A percentile compares a stretch with the other conserved stretches of the same genome.
Conservation (phyloP, 2,888 invertebrate species). For the Cheilosia scutellata region DNA sequence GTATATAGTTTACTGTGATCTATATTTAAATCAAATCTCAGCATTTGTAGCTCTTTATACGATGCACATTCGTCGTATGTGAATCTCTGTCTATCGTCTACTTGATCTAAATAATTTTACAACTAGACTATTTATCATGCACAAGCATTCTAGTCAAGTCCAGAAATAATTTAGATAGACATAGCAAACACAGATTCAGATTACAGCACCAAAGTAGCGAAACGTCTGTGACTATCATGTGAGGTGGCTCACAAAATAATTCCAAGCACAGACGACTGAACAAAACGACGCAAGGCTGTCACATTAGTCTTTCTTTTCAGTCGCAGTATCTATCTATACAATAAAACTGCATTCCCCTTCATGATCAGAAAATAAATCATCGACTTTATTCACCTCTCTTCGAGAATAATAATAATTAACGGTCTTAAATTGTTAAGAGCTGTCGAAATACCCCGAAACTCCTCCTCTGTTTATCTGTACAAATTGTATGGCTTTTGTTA, state of each 20-base stretch:
- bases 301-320: slow-evolving; percentile 2
- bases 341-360: not conserved
- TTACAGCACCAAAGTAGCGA: slow-evolving; percentile 1
- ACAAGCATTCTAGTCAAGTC: not conserved
- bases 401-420: not conserved
- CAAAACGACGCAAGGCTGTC: not conserved
- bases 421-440: not conserved
- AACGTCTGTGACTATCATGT: too few species aligned
- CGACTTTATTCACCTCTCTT: slow-evolving; percentile 8
- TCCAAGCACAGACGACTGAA: not conserved
- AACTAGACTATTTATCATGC: not conserved
- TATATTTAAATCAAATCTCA: too few species aligned
- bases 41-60: too few species aligned
- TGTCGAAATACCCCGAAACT: not conserved
- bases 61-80: not conserved
- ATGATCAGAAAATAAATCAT: slow-evolving; percentile 3
- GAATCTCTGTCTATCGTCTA: slow-evolving; percentile 15
- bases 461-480: not conserved
- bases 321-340: slow-evolving; percentile 1
- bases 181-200: slow-evolving; percentile 13
- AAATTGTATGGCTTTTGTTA: slow-evolving; percentile 1
- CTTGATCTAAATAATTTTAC: slow-evolving; percentile 7
- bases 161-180: slow-evolving; percentile 15
- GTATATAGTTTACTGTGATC: too few species aligned
- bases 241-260: not conserved